Evolutionary conservation across 2,888 invertebrate species (phyloP).

Genomic region (Sinentomon sp.): DNA sequence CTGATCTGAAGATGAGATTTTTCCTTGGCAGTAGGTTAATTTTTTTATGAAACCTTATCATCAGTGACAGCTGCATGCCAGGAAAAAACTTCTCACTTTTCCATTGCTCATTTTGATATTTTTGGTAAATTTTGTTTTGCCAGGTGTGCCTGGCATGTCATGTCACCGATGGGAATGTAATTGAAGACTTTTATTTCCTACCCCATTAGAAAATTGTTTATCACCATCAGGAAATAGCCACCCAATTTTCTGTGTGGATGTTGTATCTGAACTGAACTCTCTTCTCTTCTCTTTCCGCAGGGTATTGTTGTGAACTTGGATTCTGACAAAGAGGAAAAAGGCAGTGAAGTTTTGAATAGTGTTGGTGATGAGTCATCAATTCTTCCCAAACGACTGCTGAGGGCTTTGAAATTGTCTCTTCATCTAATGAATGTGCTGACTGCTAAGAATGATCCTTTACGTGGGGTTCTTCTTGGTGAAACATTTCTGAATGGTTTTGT

Average conservation of each 20-base stretch:
- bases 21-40: no score
- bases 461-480: constrained; percentile 47
- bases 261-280: constrained; percentile 2
- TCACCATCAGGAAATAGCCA: no score
- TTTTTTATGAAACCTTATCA: no score
- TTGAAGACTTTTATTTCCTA: no score
- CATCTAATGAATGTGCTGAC: constrained; percentile 21
- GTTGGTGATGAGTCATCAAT: constrained; percentile 51
- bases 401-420: constrained; percentile 33
- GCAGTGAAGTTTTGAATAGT: constrained; percentile 30
- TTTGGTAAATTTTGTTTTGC: no score
- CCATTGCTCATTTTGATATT: no score
- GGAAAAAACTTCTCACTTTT: no score
- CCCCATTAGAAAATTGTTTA: no score
- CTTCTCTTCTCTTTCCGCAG: constrained; percentile 22
- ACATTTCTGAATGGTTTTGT: constrained; percentile 51
- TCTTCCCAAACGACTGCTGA: constrained; percentile 36
- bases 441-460: constrained; percentile 26
- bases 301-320: constrained; percentile 48
- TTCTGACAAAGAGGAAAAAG: constrained; percentile 19
- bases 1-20: no score
- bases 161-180: no score
- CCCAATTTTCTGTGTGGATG: not conserved
- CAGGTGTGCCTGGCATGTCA: no score
- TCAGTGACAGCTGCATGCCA: no score